Base-by-base conservation (phyloP, 2,113 vertebrate genomes). In the Cebidichthys violaceus region DNA sequence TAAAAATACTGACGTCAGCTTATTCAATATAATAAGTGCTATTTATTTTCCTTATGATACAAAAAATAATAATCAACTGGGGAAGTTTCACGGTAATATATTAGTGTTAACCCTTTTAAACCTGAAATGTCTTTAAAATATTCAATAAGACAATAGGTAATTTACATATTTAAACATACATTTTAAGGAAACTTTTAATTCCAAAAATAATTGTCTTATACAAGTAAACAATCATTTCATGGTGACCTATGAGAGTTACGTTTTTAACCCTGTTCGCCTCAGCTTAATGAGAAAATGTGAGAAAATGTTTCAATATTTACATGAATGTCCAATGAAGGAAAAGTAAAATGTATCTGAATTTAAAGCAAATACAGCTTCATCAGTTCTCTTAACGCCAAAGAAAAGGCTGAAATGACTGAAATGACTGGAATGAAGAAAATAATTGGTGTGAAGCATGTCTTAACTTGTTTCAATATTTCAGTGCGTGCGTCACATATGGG, bases 351-450 rank as follows among this genome's bases (percentile, higher is more conserved):
- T 52, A 15, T 15, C 14, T 18, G 17, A 8, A 13, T 50, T 10
- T 31, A 50, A 4, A 69, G 27, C 67, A n/a, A 22, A 29, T 18
- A 59, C 20, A 54, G 81, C 79, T 79, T 86, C 17, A 86, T 89
- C 70, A 75, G 77, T 75, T 86, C 66, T 88, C 65, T 85, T 83
- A 81, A 86, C 50, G 22, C 18, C 7, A 54, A 54, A 10, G 20
- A 22, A 54, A n/a, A n/a, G 22, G 9, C 20, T 54, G 22, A n/a
- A n/a, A 54, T 9, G 8, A 54, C 20, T 54, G 22, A n/a, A n/a
- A 54, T 9, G 8, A 54, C 47, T 22, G 18, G 41, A 41, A 35
- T 41, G 9, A 43, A 41, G 66, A 31, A 70, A 33, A 66, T 47
- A 47, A 79, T 65, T 33, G 61, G 18, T 27, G 31, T 7, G 11